Evolutionary conservation across 2,113 vertebrate species (phyloP), one percentile per base, ranked within the genome.

Genomic region (Crotalus helleri): DNA sequence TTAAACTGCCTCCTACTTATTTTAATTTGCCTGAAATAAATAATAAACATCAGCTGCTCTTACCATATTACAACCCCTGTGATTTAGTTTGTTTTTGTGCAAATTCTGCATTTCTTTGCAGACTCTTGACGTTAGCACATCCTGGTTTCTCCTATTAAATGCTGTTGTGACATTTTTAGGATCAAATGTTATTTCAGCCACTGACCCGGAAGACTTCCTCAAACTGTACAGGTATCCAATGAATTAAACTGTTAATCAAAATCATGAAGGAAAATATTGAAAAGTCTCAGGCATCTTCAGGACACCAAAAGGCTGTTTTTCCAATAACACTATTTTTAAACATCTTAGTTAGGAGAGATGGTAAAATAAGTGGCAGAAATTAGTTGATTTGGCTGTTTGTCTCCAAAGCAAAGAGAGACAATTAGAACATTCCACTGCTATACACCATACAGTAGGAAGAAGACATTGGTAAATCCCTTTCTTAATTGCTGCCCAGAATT

Each of bases 111-210:
- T 69, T 59, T 8, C 85, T 64, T 39, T 19, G 24, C 59, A 49
- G 54, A 21, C 46, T 61, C 87, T 87, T 51, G 88, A 26, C 3
- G 7, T 69, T 39, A 92, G 29, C 1, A 69, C 13, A 39, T 53
- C 49, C 6, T 13, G 8, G 24, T 13, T 44, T 9, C 13, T 59
- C 69, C 19, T 13, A 4, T 12, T 11, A 59, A 69, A 39, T 29
- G 58, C 39, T 24, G 26, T 26, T n/a, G 24, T 69, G 49, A 86
- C n/a, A 74, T 92, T 81, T 29, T n/a, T 69, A 93, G 88, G 29
- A 88, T 86, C 53, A 26, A 93, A 44, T 81, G 44, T 93, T 89
- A 19, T 89, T 93, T 53, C 61, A 94, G 89, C 29, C 87, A 89
- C 6, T 46, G 90, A 88, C 2, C 58, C 15, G 54, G 0, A 49